These are phyloP conservation scores for Pandemis cinnamomeana DNA, from an alignment of 2,888 invertebrate genomes.

Conservation along the genomic window DNA sequence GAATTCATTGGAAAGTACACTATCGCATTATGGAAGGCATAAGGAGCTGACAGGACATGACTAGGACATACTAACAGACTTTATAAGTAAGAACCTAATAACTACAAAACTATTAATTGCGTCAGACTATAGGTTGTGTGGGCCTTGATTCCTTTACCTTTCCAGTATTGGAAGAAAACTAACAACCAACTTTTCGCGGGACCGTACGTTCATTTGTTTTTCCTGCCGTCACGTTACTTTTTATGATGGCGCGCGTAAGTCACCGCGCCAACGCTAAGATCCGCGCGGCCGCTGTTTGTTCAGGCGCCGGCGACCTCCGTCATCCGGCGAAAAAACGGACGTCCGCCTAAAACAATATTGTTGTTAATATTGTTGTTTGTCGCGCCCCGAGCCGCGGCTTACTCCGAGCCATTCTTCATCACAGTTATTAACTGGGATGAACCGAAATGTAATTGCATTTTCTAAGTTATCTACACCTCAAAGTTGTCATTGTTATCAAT, in stretches of 20 bases:
- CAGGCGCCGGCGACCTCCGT: slow-evolving; percentile 1
- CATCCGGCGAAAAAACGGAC: slow-evolving; percentile 3
- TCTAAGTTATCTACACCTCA: not conserved
- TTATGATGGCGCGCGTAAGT: not conserved
- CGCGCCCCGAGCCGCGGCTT: not conserved
- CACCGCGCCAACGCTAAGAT: not conserved
- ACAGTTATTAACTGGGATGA: slow-evolving; percentile 5
- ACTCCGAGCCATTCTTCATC: not conserved
- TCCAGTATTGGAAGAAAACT: no score
- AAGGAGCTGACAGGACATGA: no score
- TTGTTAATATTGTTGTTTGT: not conserved
- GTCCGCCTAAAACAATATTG: slow-evolving; percentile 22
- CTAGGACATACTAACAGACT: no score
- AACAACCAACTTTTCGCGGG: no score
- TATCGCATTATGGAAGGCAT: no score
- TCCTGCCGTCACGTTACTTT: not conserved
- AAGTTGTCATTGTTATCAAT: no score
- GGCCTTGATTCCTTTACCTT: no score
- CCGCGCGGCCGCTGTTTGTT: not conserved
- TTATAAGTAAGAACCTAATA: no score
- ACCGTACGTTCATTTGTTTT: no score
- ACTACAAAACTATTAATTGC: no score
- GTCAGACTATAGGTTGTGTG: no score
- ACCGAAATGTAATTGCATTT: slow-evolving; percentile 5
- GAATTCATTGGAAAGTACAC: no score